Evolutionary conservation across 2,888 invertebrate species (phyloP), one percentile per base, ranked within the genome.

Genomic region (Syrista parreyssii): DNA sequence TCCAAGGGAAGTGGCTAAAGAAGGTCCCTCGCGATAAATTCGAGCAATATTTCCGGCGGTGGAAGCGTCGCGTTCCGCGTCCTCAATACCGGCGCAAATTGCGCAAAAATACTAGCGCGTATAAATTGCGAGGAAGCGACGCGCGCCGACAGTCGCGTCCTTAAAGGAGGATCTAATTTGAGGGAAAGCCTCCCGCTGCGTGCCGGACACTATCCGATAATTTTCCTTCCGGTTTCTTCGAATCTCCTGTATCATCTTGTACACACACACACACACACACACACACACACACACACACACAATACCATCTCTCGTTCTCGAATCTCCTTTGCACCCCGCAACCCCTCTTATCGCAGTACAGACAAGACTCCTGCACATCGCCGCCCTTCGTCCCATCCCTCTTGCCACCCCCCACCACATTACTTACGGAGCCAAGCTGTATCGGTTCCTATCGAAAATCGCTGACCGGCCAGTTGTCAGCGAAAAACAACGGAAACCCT

Each of bases 41-140:
- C 82, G 76, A 79, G 84, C 84, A 86, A 88, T 86, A 86, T 88
- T 88, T 87, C 83, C 83, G 84, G 79, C 79, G 82, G 82, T 81
- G 85, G 82, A 84, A 86, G 80, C 83, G 83, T 83, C 81, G 82
- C 84, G 84, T 81, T 81, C 81, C 79, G 82, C 81, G 81, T 86
- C 83, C 84, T 86, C 86, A 86, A 86, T 86, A 88, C 83, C 83
- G 85, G 82, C 87, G 85, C 85, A 87, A 88, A 87, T 87, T 86
- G 87, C 82, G 81, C 87, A 86, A 87, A 88, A 88, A 88, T 88
- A 88, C 85, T 84, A 74, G 36, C 68, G 76, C 82, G 79, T 85
- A 87, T 83, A 86, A 87, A 87, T 86, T 75, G 83, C 80, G 80
- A 79, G 81, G 82, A 85, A 85, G 83, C 83, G 83, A 81, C 78